Evolutionary conservation across 2,797 vertebrate genomes (phyloP).

Genomic region (Enteromius trimaculatus): DNA sequence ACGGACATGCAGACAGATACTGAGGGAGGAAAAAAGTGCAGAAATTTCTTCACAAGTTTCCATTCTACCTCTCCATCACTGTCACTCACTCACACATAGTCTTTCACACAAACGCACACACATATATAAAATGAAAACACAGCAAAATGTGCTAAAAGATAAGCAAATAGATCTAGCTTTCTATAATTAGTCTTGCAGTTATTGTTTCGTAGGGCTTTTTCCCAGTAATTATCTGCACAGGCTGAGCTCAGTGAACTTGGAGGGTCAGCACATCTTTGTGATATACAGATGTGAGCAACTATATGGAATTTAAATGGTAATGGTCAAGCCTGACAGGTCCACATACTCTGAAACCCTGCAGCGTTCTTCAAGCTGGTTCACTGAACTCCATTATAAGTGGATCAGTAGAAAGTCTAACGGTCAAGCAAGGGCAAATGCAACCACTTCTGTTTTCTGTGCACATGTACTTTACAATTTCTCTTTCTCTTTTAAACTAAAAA

Average conservation of each 20-base stretch:
- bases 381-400: slow-evolving; percentile 66
- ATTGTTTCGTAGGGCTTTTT: neutral
- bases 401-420: slow-evolving; percentile 52
- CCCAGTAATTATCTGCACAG: slow-evolving; percentile 7
- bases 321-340: slow-evolving; percentile 49
- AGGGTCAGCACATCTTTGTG: slow-evolving; percentile 57
- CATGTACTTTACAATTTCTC: neutral
- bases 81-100: slow-evolving; percentile 17
- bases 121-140: neutral
- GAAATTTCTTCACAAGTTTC: slow-evolving; percentile 16
- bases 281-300: slow-evolving; percentile 56
- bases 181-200: neutral
- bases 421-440: slow-evolving; percentile 25
- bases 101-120: neutral
- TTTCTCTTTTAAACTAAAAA: slow-evolving; percentile 22
- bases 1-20: neutral
- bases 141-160: slow-evolving; percentile 9
- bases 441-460: neutral
- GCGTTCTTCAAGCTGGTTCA: slow-evolving; percentile 51
- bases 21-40: neutral
- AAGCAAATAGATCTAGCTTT: neutral
- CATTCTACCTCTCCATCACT: slow-evolving; percentile 22
- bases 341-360: slow-evolving; percentile 39
- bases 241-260: slow-evolving; percentile 12
- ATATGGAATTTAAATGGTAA: slow-evolving; percentile 44